These are phyloP conservation scores for Ciconia stormi DNA, from an alignment of 2,113 vertebrate species.

Conservation along the genomic window DNA sequence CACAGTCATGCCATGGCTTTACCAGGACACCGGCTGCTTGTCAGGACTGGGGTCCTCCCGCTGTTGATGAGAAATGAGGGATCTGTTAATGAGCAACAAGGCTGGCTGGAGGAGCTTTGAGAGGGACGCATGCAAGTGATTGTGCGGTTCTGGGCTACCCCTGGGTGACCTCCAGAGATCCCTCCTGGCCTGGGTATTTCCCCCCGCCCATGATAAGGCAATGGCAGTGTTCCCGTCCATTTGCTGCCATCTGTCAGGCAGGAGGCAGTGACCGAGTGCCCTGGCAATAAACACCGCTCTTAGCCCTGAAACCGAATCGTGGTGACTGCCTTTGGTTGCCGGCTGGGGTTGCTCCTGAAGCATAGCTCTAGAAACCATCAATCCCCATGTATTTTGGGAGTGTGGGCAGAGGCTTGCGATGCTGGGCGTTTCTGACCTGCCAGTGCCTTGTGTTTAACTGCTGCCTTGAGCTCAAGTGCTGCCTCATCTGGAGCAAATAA, in stretches of 20 bases:
- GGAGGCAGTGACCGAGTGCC: neutral
- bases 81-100: neutral
- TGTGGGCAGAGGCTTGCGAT: neutral
- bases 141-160: neutral
- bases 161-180: neutral
- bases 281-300: neutral
- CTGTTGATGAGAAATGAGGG: neutral
- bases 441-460: neutral
- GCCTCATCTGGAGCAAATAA: neutral
- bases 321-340: rapidly evolving
- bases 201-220: rapidly evolving
- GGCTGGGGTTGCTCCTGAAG: neutral
- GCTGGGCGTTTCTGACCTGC: neutral
- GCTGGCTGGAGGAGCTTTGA: neutral
- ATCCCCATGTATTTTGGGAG: neutral
- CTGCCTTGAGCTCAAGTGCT: neutral
- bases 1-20: neutral
- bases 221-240: neutral
- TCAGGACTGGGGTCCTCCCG: neutral
- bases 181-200: neutral
- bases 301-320: neutral
- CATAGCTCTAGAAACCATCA: rapidly evolving
- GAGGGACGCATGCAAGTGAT: rapidly evolving
- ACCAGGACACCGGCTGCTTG: neutral
- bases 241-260: slow-evolving; percentile 14